phyloP scores from a whole-genome alignment of 2,797 vertebrate species.

The Labroides dimidiatus region DNA sequence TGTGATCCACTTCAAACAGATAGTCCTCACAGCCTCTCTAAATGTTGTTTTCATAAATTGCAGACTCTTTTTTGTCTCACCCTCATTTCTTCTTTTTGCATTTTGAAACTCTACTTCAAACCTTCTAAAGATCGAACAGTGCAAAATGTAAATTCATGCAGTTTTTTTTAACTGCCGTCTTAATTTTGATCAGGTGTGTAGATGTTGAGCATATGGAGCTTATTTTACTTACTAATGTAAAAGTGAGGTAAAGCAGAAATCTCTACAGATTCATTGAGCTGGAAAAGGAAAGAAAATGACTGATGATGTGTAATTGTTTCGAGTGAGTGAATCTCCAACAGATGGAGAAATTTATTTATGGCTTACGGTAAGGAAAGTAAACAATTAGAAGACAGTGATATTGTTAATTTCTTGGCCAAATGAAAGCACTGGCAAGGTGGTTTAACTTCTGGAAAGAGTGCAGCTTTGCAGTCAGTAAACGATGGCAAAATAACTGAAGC shows the following conservation, averaged over 20 bases:
- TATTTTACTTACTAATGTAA: neutral
- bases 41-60: too few species aligned
- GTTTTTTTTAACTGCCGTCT: too few species aligned
- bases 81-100: too few species aligned
- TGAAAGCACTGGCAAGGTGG: constrained; percentile 11
- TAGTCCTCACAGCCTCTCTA: too few species aligned
- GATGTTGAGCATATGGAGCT: too few species aligned
- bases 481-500: constrained; percentile 35
- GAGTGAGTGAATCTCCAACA: neutral
- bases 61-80: too few species aligned
- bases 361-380: neutral
- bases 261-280: neutral
- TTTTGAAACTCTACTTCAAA: too few species aligned
- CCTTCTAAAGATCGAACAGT: too few species aligned
- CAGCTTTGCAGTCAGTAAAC: constrained; percentile 32
- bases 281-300: neutral
- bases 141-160: too few species aligned
- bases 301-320: neutral
- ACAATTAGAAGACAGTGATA: constrained; percentile 12
- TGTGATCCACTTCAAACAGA: too few species aligned
- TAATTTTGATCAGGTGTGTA: too few species aligned
- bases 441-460: constrained; percentile 18
- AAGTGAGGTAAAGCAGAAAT: constrained; percentile 8
- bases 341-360: neutral
- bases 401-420: constrained; percentile 35